A percentile compares a stretch with the other conserved stretches of the same genome.
phyloP scores from a whole-genome alignment of 2,888 invertebrate species.

The Synanthedon myopaeformis region DNA sequence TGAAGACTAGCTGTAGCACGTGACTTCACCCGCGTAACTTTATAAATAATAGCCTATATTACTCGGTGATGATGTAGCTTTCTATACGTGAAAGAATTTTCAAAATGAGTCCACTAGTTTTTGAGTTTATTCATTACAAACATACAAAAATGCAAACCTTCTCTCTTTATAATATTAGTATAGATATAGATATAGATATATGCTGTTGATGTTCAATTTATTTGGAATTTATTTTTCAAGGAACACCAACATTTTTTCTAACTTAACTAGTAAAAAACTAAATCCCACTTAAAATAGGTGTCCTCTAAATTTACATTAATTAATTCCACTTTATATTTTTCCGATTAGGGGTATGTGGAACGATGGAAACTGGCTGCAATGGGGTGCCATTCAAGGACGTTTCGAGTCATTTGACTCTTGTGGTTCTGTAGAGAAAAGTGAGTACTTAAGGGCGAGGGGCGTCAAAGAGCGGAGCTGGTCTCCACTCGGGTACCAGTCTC shows the following conservation, averaged over 20 bases:
- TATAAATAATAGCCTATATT: too few species aligned
- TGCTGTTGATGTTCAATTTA: too few species aligned
- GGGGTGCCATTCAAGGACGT: constrained; percentile 72
- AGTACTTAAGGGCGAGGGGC: constrained; percentile 64
- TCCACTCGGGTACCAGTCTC: constrained; percentile 22
- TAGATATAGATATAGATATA: too few species aligned
- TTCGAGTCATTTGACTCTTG: constrained; percentile 52
- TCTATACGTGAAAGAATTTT: too few species aligned
- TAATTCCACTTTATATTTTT: neutral
- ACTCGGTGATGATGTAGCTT: too few species aligned
- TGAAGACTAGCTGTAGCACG: too few species aligned
- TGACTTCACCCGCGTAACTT: too few species aligned
- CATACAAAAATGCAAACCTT: too few species aligned
- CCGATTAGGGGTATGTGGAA: constrained; percentile 36
- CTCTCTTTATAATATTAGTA: too few species aligned
- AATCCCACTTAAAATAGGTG: neutral
- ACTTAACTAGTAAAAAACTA: neutral
- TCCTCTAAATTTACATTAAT: neutral
- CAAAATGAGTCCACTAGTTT: too few species aligned
- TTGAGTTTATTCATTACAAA: too few species aligned
- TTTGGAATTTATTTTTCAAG: too few species aligned
- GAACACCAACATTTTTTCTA: neutral
- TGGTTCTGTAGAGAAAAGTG: constrained; percentile 30
- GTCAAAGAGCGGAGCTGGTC: constrained; percentile 58
- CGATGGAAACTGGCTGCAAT: constrained; percentile 71